phyloP scores from a whole-genome alignment of 2,888 invertebrate species.

The Drosophila setosimentum region DNA sequence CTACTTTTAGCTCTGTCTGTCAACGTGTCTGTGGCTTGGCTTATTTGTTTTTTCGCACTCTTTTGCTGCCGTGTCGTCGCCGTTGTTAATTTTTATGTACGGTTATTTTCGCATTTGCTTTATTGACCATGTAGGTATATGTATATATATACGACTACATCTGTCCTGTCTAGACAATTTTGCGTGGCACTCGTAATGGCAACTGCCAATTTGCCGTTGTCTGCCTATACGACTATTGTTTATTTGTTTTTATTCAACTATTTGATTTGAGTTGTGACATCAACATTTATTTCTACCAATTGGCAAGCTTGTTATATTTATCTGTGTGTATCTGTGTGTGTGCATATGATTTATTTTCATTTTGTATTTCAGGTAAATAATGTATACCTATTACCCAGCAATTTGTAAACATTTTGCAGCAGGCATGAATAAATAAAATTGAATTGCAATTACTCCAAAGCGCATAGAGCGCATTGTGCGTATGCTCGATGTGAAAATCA shows the following conservation, averaged over 20 bases:
- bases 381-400: constrained; percentile 32
- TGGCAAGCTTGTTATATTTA: neutral
- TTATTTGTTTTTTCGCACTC: constrained; percentile 54
- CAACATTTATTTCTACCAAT: constrained; percentile 41
- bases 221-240: constrained; percentile 24
- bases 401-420: constrained; percentile 61
- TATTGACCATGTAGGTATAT: constrained; percentile 63
- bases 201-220: constrained; percentile 19
- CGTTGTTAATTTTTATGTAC: constrained; percentile 74
- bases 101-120: constrained; percentile 73
- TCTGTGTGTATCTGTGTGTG: constrained; percentile 1
- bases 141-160: neutral
- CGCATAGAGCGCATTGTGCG: constrained; percentile 18
- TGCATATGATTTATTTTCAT: constrained; percentile 52
- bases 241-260: constrained; percentile 41
- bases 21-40: constrained; percentile 36
- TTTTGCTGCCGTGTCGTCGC: constrained; percentile 70
- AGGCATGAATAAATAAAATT: constrained; percentile 50
- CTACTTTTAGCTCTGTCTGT: constrained; percentile 31
- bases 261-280: constrained; percentile 60
- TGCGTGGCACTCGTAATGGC: constrained; percentile 18
- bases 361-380: constrained; percentile 56
- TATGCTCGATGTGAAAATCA: constrained; percentile 56
- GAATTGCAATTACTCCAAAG: constrained; percentile 36
- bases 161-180: constrained; percentile 60